These are phyloP conservation scores for Fabriciana adippe DNA, from an alignment of 2,888 invertebrate species.

Conservation along the genomic window DNA sequence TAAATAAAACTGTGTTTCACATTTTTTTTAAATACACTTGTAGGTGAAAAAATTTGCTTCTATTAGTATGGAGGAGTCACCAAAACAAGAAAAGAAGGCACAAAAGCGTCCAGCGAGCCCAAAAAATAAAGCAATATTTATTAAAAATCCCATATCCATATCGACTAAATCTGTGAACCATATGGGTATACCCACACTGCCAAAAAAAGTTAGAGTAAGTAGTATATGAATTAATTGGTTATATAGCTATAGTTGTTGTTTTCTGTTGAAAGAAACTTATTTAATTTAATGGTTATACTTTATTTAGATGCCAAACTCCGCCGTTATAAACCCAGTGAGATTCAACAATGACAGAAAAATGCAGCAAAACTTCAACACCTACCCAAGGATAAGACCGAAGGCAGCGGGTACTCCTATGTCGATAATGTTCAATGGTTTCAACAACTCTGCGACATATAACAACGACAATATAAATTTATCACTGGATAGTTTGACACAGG, in stretches of 20 bases:
- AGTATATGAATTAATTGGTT: conserved; percentile 7
- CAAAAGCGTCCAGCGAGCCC: conserved; percentile 65
- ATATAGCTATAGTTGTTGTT: conserved; percentile 40
- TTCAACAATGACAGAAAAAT: conserved; percentile 51
- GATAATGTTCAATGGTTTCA: conserved; percentile 61
- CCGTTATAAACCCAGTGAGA: conserved; percentile 50
- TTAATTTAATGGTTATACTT: not conserved
- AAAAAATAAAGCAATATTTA: conserved; percentile 53
- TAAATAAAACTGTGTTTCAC: not conserved
- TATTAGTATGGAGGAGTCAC: conserved; percentile 57
- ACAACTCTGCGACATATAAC: conserved; percentile 42
- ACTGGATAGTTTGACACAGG: conserved; percentile 76
- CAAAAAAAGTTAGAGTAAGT: conserved; percentile 68
- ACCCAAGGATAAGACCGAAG: conserved; percentile 53
- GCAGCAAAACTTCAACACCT: conserved; percentile 27
- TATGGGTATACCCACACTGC: conserved; percentile 40
- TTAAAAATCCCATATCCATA: conserved; percentile 54
- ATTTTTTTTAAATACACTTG: conserved; percentile 4
- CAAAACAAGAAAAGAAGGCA: conserved; percentile 59
- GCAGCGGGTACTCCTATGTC: conserved; percentile 45
- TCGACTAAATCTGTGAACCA: conserved; percentile 2
- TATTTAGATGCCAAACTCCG: conserved; percentile 47
- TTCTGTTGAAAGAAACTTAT: not conserved
- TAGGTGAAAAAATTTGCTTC: conserved; percentile 78
- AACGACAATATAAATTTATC: conserved; percentile 75